A percentile compares a stretch with the other conserved stretches of the same genome.
These are phyloP conservation scores for Digitonthophagus gazella DNA, from an alignment of 2,888 invertebrate genomes.

Conservation along the genomic window DNA sequence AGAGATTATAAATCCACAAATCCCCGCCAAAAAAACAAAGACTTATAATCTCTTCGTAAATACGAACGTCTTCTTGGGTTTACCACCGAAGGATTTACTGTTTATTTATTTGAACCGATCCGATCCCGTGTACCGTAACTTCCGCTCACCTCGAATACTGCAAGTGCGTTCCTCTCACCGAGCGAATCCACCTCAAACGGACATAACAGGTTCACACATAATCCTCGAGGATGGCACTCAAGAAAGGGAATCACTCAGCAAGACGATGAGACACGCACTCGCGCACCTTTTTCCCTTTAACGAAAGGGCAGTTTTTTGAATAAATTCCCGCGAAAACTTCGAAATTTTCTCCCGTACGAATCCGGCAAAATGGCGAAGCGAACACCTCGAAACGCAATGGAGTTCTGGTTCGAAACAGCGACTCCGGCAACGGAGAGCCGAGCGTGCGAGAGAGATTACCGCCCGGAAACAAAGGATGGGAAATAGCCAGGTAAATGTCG, in stretches of 20 bases:
- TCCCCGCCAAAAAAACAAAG: too few relatives aligned
- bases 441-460: conserved; percentile 16
- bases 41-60: too few relatives aligned
- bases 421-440: conserved; percentile 19
- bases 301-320: too few relatives aligned
- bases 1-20: too few relatives aligned
- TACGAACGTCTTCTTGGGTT: not conserved
- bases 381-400: conserved; percentile 26
- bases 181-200: not conserved
- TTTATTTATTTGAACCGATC: not conserved
- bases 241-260: not conserved
- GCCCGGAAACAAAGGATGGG: conserved; percentile 13
- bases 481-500: not conserved
- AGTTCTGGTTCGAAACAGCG: conserved; percentile 35
- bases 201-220: not conserved
- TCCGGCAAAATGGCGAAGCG: conserved; percentile 34
- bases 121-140: conserved; percentile 1
- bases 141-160: not conserved
- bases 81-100: not conserved
- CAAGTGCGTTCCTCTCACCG: conserved; percentile 6
- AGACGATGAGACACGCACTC: not conserved
- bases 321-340: not conserved
- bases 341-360: not conserved
- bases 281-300: too few relatives aligned
- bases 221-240: not conserved